Evolutionary conservation across 64 coral and sea anemone species (phyloP), one percentile per base, ranked within the genome.

Genomic region (Stichodactyla mertensii): DNA sequence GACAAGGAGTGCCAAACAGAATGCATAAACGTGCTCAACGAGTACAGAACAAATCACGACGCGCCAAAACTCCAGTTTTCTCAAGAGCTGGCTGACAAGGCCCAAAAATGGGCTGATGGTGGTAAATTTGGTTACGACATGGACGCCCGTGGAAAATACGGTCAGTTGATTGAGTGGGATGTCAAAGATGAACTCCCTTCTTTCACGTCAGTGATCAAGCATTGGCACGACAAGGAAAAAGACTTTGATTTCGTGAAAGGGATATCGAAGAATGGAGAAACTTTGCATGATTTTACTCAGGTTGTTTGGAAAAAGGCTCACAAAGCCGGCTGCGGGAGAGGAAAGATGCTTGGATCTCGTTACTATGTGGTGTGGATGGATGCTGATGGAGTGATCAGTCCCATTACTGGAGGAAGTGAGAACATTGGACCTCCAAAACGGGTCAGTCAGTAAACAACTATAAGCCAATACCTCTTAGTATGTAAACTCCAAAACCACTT

Each of bases 341-440:
- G 91, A 8, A 92, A 89, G 45, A 77, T 96, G 54, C 93, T 90
- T 64, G 94, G 94, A 27, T 90, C 94, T 15, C 86, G 59, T 28
- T 96, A 96, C 58, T 96, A 96, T 26, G 94, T 96, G 4, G 94
- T 96, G 16, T 96, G 94, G 94, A 96, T 96, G 94, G 94, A 96
- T 84, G 88, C 88, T 54, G 94, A 96, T 82, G 94, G 91, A 18
- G 79, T 96, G 51, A 55, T 92, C 16, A 90, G 84, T 88, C 91
- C 91, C 7, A 61, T 57, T 1, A 60, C 11, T 51, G 52, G 27
- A 52, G 85, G 79, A 87, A 31, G 18, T 13, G 57, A 86, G 83
- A 96, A 88, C 83, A 61, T 96, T 85, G 94, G 91, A 60, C 16
- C 74, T 77, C 94, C 94, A 2, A 64, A 85, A 26, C 60, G 85